Conservation (phyloP, 2,888 invertebrate genomes). For the Atethmia centrago region DNA sequence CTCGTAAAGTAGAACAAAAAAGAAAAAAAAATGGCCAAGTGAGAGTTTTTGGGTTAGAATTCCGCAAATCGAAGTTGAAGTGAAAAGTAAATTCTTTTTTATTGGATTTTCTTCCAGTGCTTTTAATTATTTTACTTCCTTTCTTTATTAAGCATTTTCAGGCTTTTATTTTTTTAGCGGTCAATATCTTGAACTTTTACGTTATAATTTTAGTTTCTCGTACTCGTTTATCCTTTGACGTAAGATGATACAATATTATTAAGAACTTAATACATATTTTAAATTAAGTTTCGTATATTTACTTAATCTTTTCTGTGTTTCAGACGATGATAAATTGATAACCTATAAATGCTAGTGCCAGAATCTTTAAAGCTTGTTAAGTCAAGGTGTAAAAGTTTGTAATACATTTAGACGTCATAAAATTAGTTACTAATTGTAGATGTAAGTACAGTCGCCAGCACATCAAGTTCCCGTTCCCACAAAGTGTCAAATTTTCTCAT, state of each 20-base stretch:
- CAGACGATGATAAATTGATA: too few relatives aligned
- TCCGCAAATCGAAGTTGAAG: neutral
- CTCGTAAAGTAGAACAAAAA: slow-evolving; percentile 16
- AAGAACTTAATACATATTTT: neutral
- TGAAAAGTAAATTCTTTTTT: slow-evolving; percentile 2
- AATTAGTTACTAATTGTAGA: slow-evolving; percentile 32
- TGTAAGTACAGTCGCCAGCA: too few relatives aligned
- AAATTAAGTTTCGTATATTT: neutral
- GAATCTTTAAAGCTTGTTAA: slow-evolving; percentile 21
- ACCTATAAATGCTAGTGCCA: neutral
- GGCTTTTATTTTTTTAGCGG: too few relatives aligned
- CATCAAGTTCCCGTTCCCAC: too few relatives aligned
- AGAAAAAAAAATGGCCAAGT: slow-evolving; percentile 43
- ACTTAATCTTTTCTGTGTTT: neutral
- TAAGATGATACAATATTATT: too few relatives aligned
- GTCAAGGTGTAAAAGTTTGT: slow-evolving; percentile 14
- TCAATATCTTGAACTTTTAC: too few relatives aligned
- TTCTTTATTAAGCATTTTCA: neutral
- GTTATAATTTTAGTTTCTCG: too few relatives aligned
- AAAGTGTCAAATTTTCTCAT: too few relatives aligned
- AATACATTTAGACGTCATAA: slow-evolving; percentile 34
- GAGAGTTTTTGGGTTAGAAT: slow-evolving; percentile 35
- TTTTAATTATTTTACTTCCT: neutral
- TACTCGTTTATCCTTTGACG: neutral
- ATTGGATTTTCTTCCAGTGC: neutral